A percentile compares a stretch with the other conserved stretches of the same genome.
phyloP scores from a whole-genome alignment of 2,888 invertebrate species.

The Serrognathus titanus region DNA sequence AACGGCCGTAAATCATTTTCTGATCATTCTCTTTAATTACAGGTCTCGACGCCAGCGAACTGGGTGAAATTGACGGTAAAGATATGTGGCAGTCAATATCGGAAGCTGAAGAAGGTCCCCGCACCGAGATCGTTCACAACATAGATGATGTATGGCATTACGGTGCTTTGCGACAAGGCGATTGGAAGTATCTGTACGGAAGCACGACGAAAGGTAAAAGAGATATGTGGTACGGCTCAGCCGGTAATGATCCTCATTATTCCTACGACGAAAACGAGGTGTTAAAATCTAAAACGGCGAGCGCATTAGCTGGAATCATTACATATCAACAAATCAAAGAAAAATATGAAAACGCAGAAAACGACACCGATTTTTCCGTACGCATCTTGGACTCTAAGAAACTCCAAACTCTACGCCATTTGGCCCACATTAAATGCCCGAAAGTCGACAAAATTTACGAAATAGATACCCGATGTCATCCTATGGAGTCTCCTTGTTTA shows the following conservation, averaged over 20 bases:
- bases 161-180: constrained; percentile 57
- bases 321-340: constrained; percentile 51
- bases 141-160: constrained; percentile 57
- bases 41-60: constrained; percentile 46
- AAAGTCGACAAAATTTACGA: constrained; percentile 30
- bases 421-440: constrained; percentile 38
- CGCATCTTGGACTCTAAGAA: constrained; percentile 29
- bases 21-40: background rate
- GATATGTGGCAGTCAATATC: constrained; percentile 54
- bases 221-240: constrained; percentile 50
- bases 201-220: constrained; percentile 42
- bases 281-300: constrained; percentile 49
- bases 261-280: constrained; percentile 48
- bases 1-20: background rate
- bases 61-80: constrained; percentile 58
- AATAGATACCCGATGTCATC: constrained; percentile 36
- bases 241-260: constrained; percentile 42
- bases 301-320: constrained; percentile 49
- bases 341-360: constrained; percentile 31
- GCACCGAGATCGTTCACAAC: constrained; percentile 58
- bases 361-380: constrained; percentile 10
- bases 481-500: constrained; percentile 48
- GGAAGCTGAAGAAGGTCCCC: constrained; percentile 47
- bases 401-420: constrained; percentile 32
- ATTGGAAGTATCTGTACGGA: constrained; percentile 63